phyloP scores from a whole-genome alignment of 1,140 invertebrate genomes.

The Scaptomyza montana region DNA sequence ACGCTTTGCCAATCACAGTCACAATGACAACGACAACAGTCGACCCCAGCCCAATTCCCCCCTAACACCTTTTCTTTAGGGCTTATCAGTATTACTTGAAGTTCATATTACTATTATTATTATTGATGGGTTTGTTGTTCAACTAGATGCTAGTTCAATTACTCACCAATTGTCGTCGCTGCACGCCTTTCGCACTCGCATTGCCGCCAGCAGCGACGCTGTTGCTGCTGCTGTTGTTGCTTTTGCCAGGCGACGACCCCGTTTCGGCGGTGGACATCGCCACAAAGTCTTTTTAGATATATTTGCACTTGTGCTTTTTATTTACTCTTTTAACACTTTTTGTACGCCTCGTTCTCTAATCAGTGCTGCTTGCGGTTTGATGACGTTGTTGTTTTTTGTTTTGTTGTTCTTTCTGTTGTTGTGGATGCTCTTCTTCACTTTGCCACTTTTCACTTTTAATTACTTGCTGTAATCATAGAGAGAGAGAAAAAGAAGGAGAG shows the following conservation, averaged over 20 bases:
- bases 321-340: conserved; percentile 6
- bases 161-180: conserved; percentile 83
- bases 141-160: conserved; percentile 16
- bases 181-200: conserved; percentile 77
- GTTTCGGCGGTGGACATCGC: conserved; percentile 83
- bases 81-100: conserved; percentile 29
- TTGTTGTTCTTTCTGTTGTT: conserved; percentile 13
- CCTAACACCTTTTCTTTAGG: conserved; percentile 11
- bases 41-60: not conserved
- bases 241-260: conserved; percentile 83
- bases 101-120: conserved; percentile 4
- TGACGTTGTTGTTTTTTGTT: conserved; percentile 10
- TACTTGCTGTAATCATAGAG: conserved; percentile 49
- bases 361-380: conserved; percentile 13
- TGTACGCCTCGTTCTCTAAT: conserved; percentile 26
- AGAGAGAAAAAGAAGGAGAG: conserved; percentile 6
- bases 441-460: conserved; percentile 46
- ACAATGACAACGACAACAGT: conserved; percentile 44
- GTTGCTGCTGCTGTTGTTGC: conserved; percentile 51
- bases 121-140: not conserved
- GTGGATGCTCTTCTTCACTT: conserved; percentile 18
- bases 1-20: conserved; percentile 49
- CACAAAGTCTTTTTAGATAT: conserved; percentile 51
- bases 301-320: conserved; percentile 46
- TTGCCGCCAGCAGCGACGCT: conserved; percentile 45